Conservation (phyloP, 2,888 invertebrate species). For the Hartigia nigra region DNA sequence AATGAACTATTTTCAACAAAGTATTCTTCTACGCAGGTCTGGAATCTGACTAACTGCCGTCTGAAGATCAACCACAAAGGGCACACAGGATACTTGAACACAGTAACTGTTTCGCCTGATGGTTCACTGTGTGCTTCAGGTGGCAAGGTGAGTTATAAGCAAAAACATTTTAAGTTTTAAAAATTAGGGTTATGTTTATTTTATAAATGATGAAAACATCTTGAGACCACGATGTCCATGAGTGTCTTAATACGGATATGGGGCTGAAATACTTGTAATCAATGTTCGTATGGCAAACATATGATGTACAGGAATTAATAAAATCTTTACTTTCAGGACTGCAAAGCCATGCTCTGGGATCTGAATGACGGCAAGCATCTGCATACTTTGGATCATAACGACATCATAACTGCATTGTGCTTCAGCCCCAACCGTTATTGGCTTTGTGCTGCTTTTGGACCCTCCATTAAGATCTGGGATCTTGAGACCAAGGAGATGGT, state of each 20-base stretch:
- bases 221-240: conserved; percentile 37
- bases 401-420: conserved; percentile 97
- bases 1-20: background rate
- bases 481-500: conserved; percentile 99
- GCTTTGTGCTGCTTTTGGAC: conserved; percentile 99
- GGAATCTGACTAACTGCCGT: conserved; percentile 99
- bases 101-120: conserved; percentile 98
- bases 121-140: conserved; percentile 99
- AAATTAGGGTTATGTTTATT: too few relatives aligned
- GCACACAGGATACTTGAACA: conserved; percentile 97
- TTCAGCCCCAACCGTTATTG: conserved; percentile 99
- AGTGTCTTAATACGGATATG: conserved; percentile 49
- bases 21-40: conserved; percentile 73
- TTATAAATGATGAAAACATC: conserved; percentile 20
- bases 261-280: conserved; percentile 37
- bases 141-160: conserved; percentile 77
- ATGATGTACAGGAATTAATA: conserved; percentile 9
- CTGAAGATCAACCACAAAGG: conserved; percentile 98
- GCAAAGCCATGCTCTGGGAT: conserved; percentile 99
- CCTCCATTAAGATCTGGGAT: conserved; percentile 99
- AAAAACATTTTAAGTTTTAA: conserved; percentile 22
- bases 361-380: conserved; percentile 99
- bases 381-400: conserved; percentile 98
- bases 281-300: background rate
- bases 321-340: conserved; percentile 73